Percentiles rank a stretch among this genome's conserved stretches.
Conservation (phyloP, 2,888 invertebrate species). For the Conomelus anceps region DNA sequence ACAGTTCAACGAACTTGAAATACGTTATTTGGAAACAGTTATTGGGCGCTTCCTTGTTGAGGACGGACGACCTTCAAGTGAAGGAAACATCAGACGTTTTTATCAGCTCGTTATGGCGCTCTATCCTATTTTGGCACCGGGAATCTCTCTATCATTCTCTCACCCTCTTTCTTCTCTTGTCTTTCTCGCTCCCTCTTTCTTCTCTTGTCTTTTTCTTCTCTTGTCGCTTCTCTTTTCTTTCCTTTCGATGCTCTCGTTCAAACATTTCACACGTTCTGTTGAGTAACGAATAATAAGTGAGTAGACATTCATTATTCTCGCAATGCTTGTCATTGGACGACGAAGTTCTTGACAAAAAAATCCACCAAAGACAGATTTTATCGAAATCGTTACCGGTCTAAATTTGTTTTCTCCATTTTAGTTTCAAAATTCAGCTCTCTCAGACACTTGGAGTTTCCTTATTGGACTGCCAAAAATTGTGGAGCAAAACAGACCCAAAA, state of each 20-base stretch:
- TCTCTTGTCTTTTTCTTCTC: neutral
- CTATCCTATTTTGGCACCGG: neutral
- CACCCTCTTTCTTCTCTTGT: neutral
- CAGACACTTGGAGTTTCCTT: neutral
- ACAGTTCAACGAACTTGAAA: neutral
- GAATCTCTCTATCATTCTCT: neutral
- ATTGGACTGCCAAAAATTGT: too few species aligned
- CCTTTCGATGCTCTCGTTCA: neutral
- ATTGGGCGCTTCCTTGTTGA: neutral
- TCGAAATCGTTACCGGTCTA: neutral
- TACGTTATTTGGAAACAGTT: neutral
- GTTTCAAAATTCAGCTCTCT: neutral
- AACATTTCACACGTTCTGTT: neutral
- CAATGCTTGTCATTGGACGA: neutral
- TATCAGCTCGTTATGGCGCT: neutral
- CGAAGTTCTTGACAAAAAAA: neutral
- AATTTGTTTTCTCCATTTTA: neutral
- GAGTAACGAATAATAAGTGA: neutral
- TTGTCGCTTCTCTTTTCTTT: neutral
- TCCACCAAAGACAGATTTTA: neutral
- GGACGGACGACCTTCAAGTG: neutral
- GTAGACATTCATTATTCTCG: neutral
- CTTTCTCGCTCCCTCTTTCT: neutral
- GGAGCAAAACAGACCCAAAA: too few species aligned
- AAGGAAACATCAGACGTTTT: neutral